These are phyloP conservation scores for Hirundo rustica DNA, from an alignment of 2,797 vertebrate genomes.

Conservation along the genomic window DNA sequence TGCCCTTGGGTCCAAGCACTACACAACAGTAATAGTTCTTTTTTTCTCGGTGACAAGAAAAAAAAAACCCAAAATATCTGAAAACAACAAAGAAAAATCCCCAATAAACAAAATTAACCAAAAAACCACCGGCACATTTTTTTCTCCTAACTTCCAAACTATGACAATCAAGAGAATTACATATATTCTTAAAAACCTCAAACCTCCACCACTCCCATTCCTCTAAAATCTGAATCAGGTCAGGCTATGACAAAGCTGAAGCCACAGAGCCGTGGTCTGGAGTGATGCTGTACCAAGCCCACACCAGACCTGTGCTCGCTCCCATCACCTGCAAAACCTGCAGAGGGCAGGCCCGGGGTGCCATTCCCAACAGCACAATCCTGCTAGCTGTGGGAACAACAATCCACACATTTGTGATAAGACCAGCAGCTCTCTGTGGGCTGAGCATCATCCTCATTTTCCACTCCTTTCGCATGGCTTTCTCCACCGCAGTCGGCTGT, in stretches of 20 bases:
- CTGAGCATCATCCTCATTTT: neutral
- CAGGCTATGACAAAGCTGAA: neutral
- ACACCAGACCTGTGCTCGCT: accelerated
- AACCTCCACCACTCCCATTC: neutral
- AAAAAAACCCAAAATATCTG: neutral
- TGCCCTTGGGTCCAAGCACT: neutral
- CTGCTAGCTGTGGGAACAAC: neutral
- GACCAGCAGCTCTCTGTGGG: neutral
- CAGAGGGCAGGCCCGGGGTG: neutral
- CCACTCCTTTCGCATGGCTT: accelerated
- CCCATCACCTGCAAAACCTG: neutral
- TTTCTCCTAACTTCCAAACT: neutral
- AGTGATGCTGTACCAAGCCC: neutral
- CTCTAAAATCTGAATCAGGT: neutral
- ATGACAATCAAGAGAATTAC: neutral
- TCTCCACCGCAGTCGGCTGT: neutral
- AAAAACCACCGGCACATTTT: accelerated
- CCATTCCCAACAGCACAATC: neutral
- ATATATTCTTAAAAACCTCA: neutral
- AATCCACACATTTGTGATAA: neutral
- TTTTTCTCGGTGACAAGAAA: neutral
- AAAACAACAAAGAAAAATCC: neutral
- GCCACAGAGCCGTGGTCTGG: neutral
- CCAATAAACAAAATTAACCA: neutral
- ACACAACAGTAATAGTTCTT: neutral